Percentiles rank a stretch among this genome's conserved stretches.
Conservation (phyloP, 2,888 invertebrate genomes). For the Tiliacea aurago region DNA sequence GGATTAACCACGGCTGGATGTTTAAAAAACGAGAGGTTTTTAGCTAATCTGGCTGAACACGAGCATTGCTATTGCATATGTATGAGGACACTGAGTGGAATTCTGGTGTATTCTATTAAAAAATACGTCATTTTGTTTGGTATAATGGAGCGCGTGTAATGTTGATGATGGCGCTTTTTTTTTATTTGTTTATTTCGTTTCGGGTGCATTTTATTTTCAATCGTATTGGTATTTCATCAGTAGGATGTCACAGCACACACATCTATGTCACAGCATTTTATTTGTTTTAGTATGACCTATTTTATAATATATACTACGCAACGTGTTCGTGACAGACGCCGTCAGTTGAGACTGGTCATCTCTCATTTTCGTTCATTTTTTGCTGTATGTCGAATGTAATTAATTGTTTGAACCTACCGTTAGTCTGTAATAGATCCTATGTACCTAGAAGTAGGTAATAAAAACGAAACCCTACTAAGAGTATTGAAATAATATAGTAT, state of each 20-base stretch:
- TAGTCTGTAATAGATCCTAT: too few species aligned
- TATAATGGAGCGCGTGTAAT: background rate
- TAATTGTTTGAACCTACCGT: background rate
- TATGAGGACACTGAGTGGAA: constrained; percentile 28
- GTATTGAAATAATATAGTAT: background rate
- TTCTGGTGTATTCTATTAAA: constrained; percentile 17
- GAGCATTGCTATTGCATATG: constrained; percentile 41
- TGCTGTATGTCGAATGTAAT: background rate
- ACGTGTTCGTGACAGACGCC: too few species aligned
- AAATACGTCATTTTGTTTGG: background rate
- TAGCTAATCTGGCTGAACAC: constrained; percentile 53
- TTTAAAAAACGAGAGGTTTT: constrained; percentile 38
- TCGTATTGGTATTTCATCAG: background rate
- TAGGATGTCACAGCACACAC: background rate
- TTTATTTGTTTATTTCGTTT: background rate
- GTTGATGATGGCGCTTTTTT: background rate
- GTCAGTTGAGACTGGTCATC: too few species aligned
- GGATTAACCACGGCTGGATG: constrained; percentile 16
- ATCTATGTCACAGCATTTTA: too few species aligned
- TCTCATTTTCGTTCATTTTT: too few species aligned
- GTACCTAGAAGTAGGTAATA: too few species aligned
- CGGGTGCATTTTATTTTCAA: background rate
- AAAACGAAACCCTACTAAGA: background rate
- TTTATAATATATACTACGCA: too few species aligned
- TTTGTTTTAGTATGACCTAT: too few species aligned